A percentile compares a stretch with the other conserved stretches of the same genome.
These are phyloP conservation scores for Lepisosteus oculatus DNA, from an alignment of 2,113 vertebrate species.

Conservation along the genomic window DNA sequence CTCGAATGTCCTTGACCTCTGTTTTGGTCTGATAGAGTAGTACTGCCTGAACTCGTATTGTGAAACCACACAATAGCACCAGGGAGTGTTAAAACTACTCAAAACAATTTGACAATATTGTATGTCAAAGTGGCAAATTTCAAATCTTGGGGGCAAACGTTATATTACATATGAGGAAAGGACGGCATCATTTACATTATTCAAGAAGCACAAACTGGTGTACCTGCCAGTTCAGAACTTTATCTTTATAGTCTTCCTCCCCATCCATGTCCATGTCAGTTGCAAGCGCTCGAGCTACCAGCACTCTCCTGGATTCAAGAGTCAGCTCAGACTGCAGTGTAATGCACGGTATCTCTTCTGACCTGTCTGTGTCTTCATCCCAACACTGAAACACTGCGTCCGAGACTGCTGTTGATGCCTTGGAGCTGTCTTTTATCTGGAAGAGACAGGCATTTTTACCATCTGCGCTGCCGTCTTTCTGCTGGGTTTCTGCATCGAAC, in stretches of 20 bases:
- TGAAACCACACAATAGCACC: too few species aligned
- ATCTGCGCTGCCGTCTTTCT: constrained; percentile 33
- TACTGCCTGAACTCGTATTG: too few species aligned
- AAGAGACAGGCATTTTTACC: constrained; percentile 27
- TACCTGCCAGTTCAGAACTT: constrained; percentile 90
- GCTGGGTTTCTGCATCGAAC: constrained; percentile 11
- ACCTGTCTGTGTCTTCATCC: constrained; percentile 35
- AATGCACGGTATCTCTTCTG: constrained; percentile 56
- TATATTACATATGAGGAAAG: too few species aligned
- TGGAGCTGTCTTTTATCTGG: not conserved
- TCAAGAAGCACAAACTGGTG: not conserved
- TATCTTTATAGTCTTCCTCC: constrained; percentile 63
- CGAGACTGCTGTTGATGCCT: constrained; percentile 11
- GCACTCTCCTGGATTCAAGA: constrained; percentile 68
- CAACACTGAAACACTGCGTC: not conserved
- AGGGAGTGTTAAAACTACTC: too few species aligned
- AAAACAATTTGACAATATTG: too few species aligned
- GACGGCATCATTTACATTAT: too few species aligned
- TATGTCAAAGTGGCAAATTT: too few species aligned
- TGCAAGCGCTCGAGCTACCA: constrained; percentile 83
- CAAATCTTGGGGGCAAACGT: too few species aligned
- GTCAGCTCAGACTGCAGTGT: constrained; percentile 67
- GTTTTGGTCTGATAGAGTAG: too few species aligned
- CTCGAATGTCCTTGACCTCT: too few species aligned
- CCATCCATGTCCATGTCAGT: constrained; percentile 68